phyloP scores from a whole-genome alignment of 1,140 invertebrate genomes.

The Heliconius melpomene region DNA sequence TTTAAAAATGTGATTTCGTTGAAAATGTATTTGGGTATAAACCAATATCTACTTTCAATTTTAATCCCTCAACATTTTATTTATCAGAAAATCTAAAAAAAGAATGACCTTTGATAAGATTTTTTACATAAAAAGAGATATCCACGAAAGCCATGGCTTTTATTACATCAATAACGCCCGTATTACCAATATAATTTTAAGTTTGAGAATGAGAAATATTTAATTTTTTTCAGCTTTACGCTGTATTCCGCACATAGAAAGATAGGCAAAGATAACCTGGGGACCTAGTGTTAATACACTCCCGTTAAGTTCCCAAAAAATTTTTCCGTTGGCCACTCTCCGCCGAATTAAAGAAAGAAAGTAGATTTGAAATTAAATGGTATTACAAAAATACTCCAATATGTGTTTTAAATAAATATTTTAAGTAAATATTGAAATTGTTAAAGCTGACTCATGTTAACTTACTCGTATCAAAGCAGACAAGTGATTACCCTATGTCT shows the following conservation, averaged over 20 bases:
- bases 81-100: neutral
- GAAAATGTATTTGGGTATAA: no score
- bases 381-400: neutral
- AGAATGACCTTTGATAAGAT: neutral
- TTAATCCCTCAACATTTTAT: neutral
- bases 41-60: no score
- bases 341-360: no score
- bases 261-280: no score
- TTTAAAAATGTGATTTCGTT: no score
- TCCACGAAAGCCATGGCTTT: neutral
- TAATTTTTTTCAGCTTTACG: no score
- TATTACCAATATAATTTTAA: no score
- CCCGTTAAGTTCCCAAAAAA: no score
- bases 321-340: no score
- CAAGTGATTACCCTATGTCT: conserved; percentile 1
- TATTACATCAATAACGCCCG: neutral
- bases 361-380: neutral
- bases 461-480: neutral
- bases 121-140: neutral
- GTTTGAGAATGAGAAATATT: no score
- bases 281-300: no score
- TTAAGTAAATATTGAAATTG: neutral
- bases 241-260: no score
- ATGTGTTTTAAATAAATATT: neutral
- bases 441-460: neutral